phyloP scores from a whole-genome alignment of 2,888 invertebrate species.

The Erebia epiphron region DNA sequence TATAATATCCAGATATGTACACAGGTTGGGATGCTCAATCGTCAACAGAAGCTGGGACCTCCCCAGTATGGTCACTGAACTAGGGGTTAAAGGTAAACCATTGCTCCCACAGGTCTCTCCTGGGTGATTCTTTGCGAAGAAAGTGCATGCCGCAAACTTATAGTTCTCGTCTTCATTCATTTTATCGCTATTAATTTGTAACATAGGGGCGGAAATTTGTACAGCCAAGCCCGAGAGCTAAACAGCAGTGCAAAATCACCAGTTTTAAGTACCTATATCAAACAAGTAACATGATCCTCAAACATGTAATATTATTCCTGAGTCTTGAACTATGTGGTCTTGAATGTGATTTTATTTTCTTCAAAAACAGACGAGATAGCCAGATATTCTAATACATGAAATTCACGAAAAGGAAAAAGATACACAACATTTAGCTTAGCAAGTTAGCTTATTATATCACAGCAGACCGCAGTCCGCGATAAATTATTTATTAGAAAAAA shows the following conservation, averaged over 20 bases:
- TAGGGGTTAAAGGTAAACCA: slow-evolving; percentile 97
- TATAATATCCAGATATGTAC: slow-evolving; percentile 95
- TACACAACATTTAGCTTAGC: no score
- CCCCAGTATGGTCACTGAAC: slow-evolving; percentile 97
- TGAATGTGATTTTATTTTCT: no score
- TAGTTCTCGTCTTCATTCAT: slow-evolving; percentile 43
- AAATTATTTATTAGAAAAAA: no score
- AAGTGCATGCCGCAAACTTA: slow-evolving; percentile 92
- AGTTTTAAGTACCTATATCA: slow-evolving; percentile 20
- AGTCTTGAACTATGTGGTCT: no score
- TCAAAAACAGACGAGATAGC: no score
- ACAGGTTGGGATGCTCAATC: slow-evolving; percentile 90
- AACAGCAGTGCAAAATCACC: slow-evolving; percentile 17
- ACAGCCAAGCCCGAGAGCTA: not conserved
- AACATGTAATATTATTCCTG: not conserved
- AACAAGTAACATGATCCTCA: slow-evolving; percentile 32
- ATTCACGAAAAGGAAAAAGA: no score
- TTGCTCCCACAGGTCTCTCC: slow-evolving; percentile 97
- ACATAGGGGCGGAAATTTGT: not conserved
- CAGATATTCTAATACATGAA: no score
- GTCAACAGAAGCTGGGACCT: slow-evolving; percentile 92
- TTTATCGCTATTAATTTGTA: slow-evolving; percentile 22
- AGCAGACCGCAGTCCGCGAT: no score
- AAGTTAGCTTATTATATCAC: no score
- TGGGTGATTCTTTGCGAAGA: slow-evolving; percentile 95